These are phyloP conservation scores for Helicoverpa zea DNA, from an alignment of 1,140 invertebrate species.

Conservation along the genomic window DNA sequence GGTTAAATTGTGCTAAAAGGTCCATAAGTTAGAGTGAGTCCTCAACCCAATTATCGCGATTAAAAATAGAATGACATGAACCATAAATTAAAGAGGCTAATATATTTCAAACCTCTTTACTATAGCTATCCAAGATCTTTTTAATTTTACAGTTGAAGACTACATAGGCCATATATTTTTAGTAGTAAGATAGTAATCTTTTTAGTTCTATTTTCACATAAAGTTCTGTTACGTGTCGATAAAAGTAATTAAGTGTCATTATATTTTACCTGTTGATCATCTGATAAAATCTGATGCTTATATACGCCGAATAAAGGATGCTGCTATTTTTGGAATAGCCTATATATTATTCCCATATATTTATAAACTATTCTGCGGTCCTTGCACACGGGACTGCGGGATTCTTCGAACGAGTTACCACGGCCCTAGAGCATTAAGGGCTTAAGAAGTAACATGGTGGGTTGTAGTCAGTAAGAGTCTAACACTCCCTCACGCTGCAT, in stretches of 20 bases:
- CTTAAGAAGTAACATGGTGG: too few relatives aligned
- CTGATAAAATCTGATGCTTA: background rate
- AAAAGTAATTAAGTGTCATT: slow-evolving; percentile 23
- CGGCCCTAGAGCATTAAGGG: too few relatives aligned
- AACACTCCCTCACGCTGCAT: too few relatives aligned
- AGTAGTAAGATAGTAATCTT: background rate
- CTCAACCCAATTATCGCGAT: background rate
- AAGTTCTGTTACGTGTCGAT: background rate
- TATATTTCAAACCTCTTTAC: slow-evolving; percentile 23
- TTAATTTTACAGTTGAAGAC: slow-evolving; percentile 15
- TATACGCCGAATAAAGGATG: background rate
- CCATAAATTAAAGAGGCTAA: slow-evolving; percentile 4
- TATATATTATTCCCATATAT: too few relatives aligned
- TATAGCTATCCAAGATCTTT: slow-evolving; percentile 30
- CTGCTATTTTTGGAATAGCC: too few relatives aligned
- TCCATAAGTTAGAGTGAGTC: too few relatives aligned
- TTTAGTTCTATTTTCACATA: slow-evolving; percentile 1
- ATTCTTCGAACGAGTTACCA: too few relatives aligned
- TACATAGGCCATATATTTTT: slow-evolving; percentile 7
- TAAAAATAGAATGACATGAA: slow-evolving; percentile 5
- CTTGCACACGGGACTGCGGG: too few relatives aligned
- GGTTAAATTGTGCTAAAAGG: too few relatives aligned
- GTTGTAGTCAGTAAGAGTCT: too few relatives aligned
- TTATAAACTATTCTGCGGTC: too few relatives aligned
- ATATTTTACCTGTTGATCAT: background rate